phyloP scores from a whole-genome alignment of 2,113 vertebrate species.

The Chionomys nivalis region DNA sequence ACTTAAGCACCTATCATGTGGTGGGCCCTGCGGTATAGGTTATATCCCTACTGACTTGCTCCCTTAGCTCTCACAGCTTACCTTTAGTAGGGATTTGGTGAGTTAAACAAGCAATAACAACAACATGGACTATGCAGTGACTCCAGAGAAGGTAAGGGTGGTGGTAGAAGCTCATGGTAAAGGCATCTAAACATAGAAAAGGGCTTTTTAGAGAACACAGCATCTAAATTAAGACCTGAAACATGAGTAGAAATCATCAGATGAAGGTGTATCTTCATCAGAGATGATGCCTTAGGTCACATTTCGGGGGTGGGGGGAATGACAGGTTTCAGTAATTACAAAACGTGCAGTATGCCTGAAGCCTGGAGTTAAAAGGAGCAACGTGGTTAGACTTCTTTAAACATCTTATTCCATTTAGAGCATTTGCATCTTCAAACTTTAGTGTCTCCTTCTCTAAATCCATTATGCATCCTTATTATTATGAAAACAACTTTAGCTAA shows the following conservation, averaged over 20 bases:
- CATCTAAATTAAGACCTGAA: neutral
- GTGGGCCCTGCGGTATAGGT: neutral
- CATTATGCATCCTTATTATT: neutral
- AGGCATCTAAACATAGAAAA: neutral
- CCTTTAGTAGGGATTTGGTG: neutral
- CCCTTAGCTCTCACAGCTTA: neutral
- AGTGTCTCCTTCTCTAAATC: neutral
- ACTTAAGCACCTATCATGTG: neutral
- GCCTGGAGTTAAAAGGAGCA: neutral
- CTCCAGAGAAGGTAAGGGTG: neutral
- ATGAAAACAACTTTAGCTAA: neutral
- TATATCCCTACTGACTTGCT: neutral
- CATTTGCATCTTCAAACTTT: slow-evolving; percentile 8
- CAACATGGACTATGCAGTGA: neutral
- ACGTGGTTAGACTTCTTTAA: neutral
- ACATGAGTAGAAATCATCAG: neutral
- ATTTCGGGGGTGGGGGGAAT: neutral
- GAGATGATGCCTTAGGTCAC: neutral
- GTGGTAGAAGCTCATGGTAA: neutral
- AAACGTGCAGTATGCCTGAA: neutral
- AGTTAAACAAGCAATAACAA: slow-evolving; percentile 6
- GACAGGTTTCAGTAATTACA: neutral
- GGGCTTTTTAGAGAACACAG: neutral
- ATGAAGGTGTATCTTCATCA: neutral
- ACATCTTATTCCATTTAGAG: neutral